phyloP scores from a whole-genome alignment of 1,140 invertebrate species.

The Danaus melanippus region DNA sequence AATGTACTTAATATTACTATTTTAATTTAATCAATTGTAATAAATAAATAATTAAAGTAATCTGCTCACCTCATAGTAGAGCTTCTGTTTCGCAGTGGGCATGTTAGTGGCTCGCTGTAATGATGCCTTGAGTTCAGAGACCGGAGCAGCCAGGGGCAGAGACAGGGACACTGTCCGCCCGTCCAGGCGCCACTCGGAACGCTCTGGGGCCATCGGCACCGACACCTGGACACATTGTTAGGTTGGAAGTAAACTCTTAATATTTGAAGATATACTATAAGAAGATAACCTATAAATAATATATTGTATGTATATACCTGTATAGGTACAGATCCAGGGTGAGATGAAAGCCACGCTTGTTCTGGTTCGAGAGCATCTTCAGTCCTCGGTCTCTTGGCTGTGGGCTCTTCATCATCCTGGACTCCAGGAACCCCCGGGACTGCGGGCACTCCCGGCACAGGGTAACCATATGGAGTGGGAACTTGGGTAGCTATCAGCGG shows the following conservation, averaged over 20 bases:
- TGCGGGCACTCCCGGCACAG: constrained; percentile 74
- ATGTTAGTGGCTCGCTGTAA: constrained; percentile 92
- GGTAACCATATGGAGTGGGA: constrained; percentile 54
- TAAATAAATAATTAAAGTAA: constrained; percentile 5
- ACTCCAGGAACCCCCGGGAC: constrained; percentile 79
- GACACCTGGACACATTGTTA: constrained; percentile 27
- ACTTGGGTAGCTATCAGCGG: constrained; percentile 63
- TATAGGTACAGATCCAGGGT: constrained; percentile 36
- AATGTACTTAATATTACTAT: background rate
- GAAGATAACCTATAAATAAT: no score
- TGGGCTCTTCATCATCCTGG: constrained; percentile 84
- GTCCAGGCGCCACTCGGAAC: constrained; percentile 96
- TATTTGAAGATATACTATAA: no score
- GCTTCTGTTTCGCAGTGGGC: constrained; percentile 98
- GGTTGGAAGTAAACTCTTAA: no score
- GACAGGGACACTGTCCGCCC: constrained; percentile 90
- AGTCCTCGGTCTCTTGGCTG: constrained; percentile 89
- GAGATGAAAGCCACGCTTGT: constrained; percentile 81
- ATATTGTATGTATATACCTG: constrained; percentile 26
- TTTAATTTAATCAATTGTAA: constrained; percentile 11
- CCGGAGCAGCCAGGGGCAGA: constrained; percentile 84
- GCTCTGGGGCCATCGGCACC: constrained; percentile 89
- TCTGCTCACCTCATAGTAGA: constrained; percentile 86
- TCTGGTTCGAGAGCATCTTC: constrained; percentile 96
- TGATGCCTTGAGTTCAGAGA: constrained; percentile 90